These are phyloP conservation scores for Rhagonycha fulva DNA, from an alignment of 2,888 invertebrate genomes.

Conservation along the genomic window DNA sequence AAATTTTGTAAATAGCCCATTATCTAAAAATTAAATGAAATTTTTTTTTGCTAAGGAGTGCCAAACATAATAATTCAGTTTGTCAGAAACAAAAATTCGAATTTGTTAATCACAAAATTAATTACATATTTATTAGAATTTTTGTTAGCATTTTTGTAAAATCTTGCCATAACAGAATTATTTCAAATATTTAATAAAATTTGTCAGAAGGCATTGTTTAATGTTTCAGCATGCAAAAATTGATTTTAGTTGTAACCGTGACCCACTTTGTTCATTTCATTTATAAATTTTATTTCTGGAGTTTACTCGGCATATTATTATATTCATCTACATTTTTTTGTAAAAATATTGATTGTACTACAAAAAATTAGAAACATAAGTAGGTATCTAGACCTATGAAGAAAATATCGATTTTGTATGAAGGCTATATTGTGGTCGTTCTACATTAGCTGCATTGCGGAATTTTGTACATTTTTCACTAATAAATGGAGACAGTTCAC, in stretches of 20 bases:
- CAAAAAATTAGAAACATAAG: not conserved
- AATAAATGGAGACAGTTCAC: not conserved
- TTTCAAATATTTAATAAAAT: not conserved
- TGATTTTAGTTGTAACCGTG: not conserved
- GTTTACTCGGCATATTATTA: not conserved
- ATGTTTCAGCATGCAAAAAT: not conserved
- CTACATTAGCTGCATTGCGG: slow-evolving; percentile 16
- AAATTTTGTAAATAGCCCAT: not conserved
- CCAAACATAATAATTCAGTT: not conserved
- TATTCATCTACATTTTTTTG: not conserved
- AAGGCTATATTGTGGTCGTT: not conserved
- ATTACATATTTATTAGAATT: not conserved
- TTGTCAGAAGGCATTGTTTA: not conserved
- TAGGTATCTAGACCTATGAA: not conserved
- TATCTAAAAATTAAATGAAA: not conserved
- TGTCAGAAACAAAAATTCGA: not conserved
- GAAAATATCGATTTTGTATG: slow-evolving; percentile 6
- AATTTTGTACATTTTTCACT: not conserved
- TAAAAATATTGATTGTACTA: not conserved
- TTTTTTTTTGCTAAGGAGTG: no score
- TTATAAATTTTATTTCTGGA: not conserved
- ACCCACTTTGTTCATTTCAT: not conserved
- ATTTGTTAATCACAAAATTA: not conserved
- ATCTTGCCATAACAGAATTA: not conserved
- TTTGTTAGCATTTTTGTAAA: not conserved